Evolutionary conservation across 2,888 invertebrate species (phyloP).

Genomic region (Cheilosia variabilis): DNA sequence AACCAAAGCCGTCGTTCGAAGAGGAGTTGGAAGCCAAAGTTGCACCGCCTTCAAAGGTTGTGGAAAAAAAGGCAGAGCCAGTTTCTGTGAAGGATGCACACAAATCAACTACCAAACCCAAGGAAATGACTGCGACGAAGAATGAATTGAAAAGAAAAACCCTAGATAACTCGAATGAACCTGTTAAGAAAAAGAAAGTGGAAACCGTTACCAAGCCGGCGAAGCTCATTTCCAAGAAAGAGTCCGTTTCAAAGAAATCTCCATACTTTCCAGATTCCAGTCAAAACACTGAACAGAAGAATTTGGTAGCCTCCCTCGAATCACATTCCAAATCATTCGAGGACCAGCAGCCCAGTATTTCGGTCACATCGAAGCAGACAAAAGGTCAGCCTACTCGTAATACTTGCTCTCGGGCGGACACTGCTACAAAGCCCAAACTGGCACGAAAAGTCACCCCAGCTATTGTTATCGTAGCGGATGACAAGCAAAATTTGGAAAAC

Average conservation of each 20-base stretch:
- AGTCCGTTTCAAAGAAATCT: neutral
- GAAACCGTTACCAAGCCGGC: neutral
- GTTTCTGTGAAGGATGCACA: neutral
- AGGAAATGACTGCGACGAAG: neutral
- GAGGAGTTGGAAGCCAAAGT: constrained; percentile 47
- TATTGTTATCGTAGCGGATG: constrained; percentile 76
- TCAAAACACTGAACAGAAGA: neutral
- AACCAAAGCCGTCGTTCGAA: constrained; percentile 48
- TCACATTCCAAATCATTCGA: constrained; percentile 46
- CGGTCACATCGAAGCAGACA: neutral
- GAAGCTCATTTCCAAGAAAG: too few relatives aligned
- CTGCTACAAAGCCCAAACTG: neutral
- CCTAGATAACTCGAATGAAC: constrained; percentile 22
- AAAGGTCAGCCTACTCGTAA: constrained; percentile 2
- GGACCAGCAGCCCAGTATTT: constrained; percentile 48
- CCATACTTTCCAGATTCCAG: constrained; percentile 30
- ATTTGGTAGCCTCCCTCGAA: neutral
- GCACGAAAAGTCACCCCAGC: constrained; percentile 77
- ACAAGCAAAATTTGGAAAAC: constrained; percentile 60
- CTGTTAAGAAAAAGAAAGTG: constrained; percentile 22
- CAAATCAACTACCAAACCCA: neutral
- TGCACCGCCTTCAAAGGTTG: neutral
- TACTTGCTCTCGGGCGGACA: neutral
- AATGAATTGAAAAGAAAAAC: constrained; percentile 51
- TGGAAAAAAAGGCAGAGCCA: neutral